Base-by-base conservation (phyloP, 2,888 invertebrate species). In the Esperia sulphurella region DNA sequence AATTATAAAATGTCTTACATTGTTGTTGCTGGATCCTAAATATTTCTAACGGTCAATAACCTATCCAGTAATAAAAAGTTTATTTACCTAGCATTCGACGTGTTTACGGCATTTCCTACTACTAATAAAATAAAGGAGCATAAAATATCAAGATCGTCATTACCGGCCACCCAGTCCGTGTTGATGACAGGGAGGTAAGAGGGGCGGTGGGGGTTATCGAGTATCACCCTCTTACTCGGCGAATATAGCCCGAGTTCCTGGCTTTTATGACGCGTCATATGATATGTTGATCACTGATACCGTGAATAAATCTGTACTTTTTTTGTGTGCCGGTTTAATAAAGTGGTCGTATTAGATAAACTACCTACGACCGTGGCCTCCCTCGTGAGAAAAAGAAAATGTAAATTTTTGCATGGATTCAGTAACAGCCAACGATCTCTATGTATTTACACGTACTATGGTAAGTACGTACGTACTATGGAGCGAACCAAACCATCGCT, bases 221-320 rank as follows among this genome's bases (percentile, higher is more conserved):
- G 33, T 14, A 8, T 14, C 14, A 7, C 8, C 14, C 8, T 13
- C 13, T 12, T 43, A 21, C 29, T 43, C 12, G 41, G 10, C 39
- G 41, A 28, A 46, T 35, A 41, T 41, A 41, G 33, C 41, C 21
- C 5, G 9, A 35, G 12, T 45, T 40, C 41, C 47, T 21, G 47
- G 14, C 30, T 30, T 47, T 47, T 47, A 47, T 38, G 47, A 47
- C 31, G 41, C 41, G 38, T 30, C 43, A 39, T 29, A 37, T 38
- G 37, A 47, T 41, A 30, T 35, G 38, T n/a, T 38, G 30, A 42
- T 47, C 43, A 39, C 47, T 29, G 43, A 43, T 46, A 41, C 35
- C 13, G 37, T 2, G 21, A 5, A 21, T 39, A 21, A 21, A 21
- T 39, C 39, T 39, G 33, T 33, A 10, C 33, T 33, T 33, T 10